These are phyloP conservation scores for Pristionchus maxplancki DNA, from an alignment of 2,888 invertebrate genomes.

Conservation along the genomic window DNA sequence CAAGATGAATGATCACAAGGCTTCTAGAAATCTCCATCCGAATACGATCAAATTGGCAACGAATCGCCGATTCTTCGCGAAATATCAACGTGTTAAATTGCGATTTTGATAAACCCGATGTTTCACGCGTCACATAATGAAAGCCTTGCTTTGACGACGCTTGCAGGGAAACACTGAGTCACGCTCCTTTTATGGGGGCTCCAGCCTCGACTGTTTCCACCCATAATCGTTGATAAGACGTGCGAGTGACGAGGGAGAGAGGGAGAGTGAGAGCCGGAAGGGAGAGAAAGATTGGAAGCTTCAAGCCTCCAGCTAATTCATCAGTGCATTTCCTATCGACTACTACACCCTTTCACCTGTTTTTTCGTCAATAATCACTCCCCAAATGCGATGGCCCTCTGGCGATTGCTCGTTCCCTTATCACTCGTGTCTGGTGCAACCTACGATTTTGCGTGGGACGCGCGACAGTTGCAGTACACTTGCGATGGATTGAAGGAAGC, in stretches of 20 bases:
- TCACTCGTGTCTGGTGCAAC: not conserved
- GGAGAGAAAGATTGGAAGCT: not conserved
- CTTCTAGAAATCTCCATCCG: too few species aligned
- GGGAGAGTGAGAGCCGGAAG: not conserved
- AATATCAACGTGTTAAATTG: too few species aligned
- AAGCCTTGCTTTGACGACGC: not conserved
- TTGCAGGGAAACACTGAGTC: not conserved
- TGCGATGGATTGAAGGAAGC: conserved; percentile 8
- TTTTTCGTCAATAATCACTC: not conserved
- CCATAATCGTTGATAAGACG: not conserved
- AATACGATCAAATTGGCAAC: too few species aligned
- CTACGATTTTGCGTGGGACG: conserved; percentile 22
- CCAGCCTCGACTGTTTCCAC: not conserved
- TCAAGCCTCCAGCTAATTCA: not conserved
- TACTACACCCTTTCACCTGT: not conserved
- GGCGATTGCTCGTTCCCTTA: not conserved
- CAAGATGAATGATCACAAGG: too few species aligned
- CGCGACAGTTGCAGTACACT: not conserved
- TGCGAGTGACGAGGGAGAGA: not conserved
- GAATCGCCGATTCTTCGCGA: too few species aligned
- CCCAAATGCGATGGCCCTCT: not conserved
- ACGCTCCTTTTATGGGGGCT: not conserved
- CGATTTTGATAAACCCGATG: too few species aligned
- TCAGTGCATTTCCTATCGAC: not conserved
- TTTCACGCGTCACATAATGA: too few species aligned